phyloP scores from a whole-genome alignment of 1,140 invertebrate species.

The Nixonia krombeini region DNA sequence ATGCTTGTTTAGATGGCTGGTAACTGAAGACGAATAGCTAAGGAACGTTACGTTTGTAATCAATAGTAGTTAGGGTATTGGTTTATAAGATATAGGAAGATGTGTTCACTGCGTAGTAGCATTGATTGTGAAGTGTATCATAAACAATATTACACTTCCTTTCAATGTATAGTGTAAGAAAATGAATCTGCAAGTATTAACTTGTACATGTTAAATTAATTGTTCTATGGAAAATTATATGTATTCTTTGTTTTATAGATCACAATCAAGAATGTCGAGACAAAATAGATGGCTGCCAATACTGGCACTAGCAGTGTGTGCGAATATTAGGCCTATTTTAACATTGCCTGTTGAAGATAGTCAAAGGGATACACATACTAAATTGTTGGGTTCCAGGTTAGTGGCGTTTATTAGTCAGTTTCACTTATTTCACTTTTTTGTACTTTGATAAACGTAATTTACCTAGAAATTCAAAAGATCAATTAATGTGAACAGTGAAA shows the following conservation, averaged over 20 bases:
- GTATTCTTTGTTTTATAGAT: constrained; percentile 31
- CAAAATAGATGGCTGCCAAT: constrained; percentile 52
- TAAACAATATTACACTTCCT: not conserved
- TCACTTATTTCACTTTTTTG: too few relatives aligned
- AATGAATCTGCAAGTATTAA: not conserved
- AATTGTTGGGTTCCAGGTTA: constrained; percentile 66
- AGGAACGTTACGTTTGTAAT: constrained; percentile 21
- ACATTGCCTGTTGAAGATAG: constrained; percentile 46
- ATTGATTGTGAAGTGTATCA: not conserved
- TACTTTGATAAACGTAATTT: too few relatives aligned
- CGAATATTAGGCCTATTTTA: constrained; percentile 37
- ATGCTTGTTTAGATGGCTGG: constrained; percentile 41
- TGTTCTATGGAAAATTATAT: not conserved
- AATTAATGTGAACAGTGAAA: too few relatives aligned
- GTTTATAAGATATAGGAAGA: constrained; percentile 8
- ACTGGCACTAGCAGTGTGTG: constrained; percentile 51
- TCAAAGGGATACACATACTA: constrained; percentile 53
- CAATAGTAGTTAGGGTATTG: constrained; percentile 28
- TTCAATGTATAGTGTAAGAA: not conserved
- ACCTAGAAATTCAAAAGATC: too few relatives aligned
- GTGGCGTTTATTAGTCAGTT: too few relatives aligned
- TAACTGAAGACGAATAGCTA: constrained; percentile 32
- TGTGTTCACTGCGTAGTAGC: not conserved
- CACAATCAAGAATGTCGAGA: constrained; percentile 49
- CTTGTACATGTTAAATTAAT: not conserved